Conservation (phyloP, 2,888 invertebrate species). For the Exephanes ischioxanthus region DNA sequence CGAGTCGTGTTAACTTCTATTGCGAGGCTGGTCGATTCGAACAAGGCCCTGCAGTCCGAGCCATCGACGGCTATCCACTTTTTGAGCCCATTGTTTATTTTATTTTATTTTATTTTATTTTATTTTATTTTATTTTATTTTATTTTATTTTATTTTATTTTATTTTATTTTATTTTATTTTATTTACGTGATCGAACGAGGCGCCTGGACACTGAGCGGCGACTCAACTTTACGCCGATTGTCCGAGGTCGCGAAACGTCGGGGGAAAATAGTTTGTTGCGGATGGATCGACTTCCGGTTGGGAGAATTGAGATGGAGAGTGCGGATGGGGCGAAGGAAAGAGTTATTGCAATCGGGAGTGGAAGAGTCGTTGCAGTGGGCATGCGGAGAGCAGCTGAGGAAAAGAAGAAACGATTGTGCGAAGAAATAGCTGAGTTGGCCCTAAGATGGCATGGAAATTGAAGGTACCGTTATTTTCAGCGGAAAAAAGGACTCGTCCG, state of each 20-base stretch:
- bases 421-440: not conserved
- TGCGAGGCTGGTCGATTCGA: not conserved
- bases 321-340: not conserved
- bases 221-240: constrained; percentile 22
- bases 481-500: not conserved
- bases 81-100: not conserved
- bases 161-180: not conserved
- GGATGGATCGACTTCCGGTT: not conserved
- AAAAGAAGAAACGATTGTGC: not conserved
- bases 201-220: not conserved
- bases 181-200: not conserved
- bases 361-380: not conserved
- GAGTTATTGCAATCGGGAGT: not conserved
- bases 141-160: not conserved
- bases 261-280: constrained; percentile 5
- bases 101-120: too few species aligned
- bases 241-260: constrained; percentile 39
- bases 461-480: not conserved
- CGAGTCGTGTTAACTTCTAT: not conserved
- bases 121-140: too few species aligned
- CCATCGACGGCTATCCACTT: not conserved
- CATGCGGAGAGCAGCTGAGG: not conserved
- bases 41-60: not conserved
- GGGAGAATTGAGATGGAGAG: not conserved
- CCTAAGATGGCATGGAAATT: not conserved